Base-by-base conservation (phyloP, 2,113 vertebrate genomes). In the Cathartes aura region DNA sequence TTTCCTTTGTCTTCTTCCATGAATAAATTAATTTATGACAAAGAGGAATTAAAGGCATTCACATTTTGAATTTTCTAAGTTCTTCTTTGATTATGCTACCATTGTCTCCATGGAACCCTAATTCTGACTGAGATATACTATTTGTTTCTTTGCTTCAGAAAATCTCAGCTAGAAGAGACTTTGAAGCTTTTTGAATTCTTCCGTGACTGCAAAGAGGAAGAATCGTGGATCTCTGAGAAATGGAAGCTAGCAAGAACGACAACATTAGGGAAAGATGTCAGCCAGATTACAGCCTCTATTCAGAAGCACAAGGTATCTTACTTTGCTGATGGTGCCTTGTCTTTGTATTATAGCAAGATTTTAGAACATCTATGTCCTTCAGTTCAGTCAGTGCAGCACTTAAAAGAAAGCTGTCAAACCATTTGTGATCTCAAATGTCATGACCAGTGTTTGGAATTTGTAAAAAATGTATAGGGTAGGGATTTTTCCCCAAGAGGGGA, bases 281-380 rank as follows among this genome's bases (percentile, higher is more conserved):
- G 66, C 95, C 99, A 99, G 92, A 98, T 99, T 90, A 83, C 97
- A 87, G 90, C 96, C 36, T 96, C 98, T 27, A 98, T 99, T 76
- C 98, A 98, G 91, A 99, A 99, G 63, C 98, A 99, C 93, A 99
- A 99, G 99, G 99, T 99, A 95, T 62, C 29, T 20, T 75, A 23
- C 22, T 88, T 66, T 50, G 47, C 29, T 85, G 36, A 27, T 26
- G 4, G 20, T 79, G 40, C 15, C 42, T 89, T 40, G 29, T 71
- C 42, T 89, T 36, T 53, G 24, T n/a, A 32, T 52, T 64, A 58
- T 15, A 87, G 27, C 3, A 55, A 64, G 29, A 43, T 40, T 87
- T 95, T 72, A 85, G 32, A 72, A n/a, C 5, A 10, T 56, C 17
- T 43, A 0, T 23, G 6, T 56, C 16, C 24, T 89, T 89, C 29